Base-by-base conservation (phyloP, 2,113 vertebrate genomes). In the Callospermophilus lateralis region DNA sequence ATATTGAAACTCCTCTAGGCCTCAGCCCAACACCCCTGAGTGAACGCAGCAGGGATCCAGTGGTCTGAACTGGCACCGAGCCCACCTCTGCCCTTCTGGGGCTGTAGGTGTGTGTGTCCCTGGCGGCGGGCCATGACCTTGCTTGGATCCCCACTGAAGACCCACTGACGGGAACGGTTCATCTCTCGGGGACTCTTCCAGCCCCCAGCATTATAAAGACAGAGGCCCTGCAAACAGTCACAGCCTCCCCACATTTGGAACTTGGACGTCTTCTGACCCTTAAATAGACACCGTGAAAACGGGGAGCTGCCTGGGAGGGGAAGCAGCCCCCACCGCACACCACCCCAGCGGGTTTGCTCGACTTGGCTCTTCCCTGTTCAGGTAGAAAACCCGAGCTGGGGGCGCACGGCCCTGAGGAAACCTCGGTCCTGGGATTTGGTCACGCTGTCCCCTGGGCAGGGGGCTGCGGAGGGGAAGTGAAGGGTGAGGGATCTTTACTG, bases 211-310 rank as follows among this genome's bases (percentile, higher is more conserved):
- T 93, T 85, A 89, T 48, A 72, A 90, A 67, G 87, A 94, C 73
- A 72, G 79, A 63, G 83, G 76, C 51, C 77, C 94, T 26, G 1
- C 37, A 68, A 53, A 53, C 89, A 76, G 89, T 92, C 90, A 81
- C 85, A 94, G 81, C 55, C 6, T 73, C 70, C 65, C 95, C 8
- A 0, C 1, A 0, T 9, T 72, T 4, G 2, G 32, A 67, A 4
- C 24, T 12, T n/a, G 20, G 4, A 6, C 15, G 20, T 22, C 48
- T 34, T 53, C 76, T 37, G 74, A 77, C 26, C 55, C 55, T 45
- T 55, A 22, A 16, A 20, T 2, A 0, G 0, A 9, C 51, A 1
- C 48, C 8, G 34, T 8, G 15, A 85, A 17, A 70, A 76, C 0
- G 8, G 32, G 37, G 9, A 9, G 8, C 37, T 5, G 8, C 22